Evolutionary conservation across 2,797 vertebrate species (phyloP).

Genomic region (Sebastes ruberrimus): DNA sequence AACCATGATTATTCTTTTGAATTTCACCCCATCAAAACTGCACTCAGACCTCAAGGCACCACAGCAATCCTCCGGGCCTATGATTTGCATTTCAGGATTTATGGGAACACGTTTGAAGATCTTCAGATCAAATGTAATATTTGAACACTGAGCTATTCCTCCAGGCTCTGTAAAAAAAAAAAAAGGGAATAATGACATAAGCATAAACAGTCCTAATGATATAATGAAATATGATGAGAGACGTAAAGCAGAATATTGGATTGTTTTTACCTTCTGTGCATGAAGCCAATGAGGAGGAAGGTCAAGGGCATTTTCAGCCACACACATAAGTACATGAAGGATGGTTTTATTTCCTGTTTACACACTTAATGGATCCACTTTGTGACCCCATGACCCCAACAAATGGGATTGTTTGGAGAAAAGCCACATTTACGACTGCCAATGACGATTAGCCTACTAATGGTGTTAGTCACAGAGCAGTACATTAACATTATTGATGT

Average conservation of each 20-base stretch:
- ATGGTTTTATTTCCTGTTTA: constrained; percentile 57
- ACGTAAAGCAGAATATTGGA: constrained; percentile 38
- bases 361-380: constrained; percentile 39
- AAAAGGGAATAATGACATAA: constrained; percentile 49
- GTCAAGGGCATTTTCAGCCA: constrained; percentile 40
- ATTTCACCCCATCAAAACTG: constrained; percentile 78
- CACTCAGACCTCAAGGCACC: constrained; percentile 80
- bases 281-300: neutral
- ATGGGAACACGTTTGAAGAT: constrained; percentile 70
- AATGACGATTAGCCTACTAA: constrained; percentile 16
- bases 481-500: constrained; percentile 29
- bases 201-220: constrained; percentile 53
- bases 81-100: constrained; percentile 78
- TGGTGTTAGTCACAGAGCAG: constrained; percentile 14
- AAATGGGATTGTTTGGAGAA: constrained; percentile 38
- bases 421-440: neutral
- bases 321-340: constrained; percentile 24
- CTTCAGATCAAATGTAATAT: constrained; percentile 66
- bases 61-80: constrained; percentile 69
- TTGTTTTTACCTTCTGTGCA: constrained; percentile 19
- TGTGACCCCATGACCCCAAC: constrained; percentile 11
- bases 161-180: constrained; percentile 11
- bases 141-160: constrained; percentile 44
- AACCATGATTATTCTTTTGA: constrained; percentile 83
- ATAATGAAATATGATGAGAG: constrained; percentile 55